These are phyloP conservation scores for Esox lucius DNA, from an alignment of 2,797 vertebrate genomes.

Conservation along the genomic window DNA sequence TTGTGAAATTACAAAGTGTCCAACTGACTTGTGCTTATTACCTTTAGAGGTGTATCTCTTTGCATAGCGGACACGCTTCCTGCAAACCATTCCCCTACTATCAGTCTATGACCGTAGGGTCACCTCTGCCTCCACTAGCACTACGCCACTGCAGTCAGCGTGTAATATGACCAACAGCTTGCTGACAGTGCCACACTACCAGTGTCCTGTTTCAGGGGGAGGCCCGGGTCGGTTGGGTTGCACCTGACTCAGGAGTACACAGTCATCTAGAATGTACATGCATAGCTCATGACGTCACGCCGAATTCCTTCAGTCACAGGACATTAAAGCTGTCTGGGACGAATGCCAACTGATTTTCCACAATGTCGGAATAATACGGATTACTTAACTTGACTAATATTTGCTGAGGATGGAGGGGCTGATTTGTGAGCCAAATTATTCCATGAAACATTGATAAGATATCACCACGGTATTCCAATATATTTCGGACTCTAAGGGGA, in stretches of 20 bases:
- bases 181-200: slow-evolving; percentile 54
- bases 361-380: not conserved
- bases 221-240: slow-evolving; percentile 51
- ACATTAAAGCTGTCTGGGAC: slow-evolving; percentile 6
- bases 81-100: slow-evolving; percentile 25
- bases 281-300: slow-evolving; percentile 54
- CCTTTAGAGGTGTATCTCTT: not conserved
- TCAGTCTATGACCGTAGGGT: slow-evolving; percentile 54
- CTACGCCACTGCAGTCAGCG: slow-evolving; percentile 45
- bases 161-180: slow-evolving; percentile 70
- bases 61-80: not conserved
- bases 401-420: not conserved
- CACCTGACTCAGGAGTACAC: slow-evolving; percentile 42
- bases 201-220: slow-evolving; percentile 70
- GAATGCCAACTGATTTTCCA: not conserved
- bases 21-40: not conserved
- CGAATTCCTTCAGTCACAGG: slow-evolving; percentile 51
- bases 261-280: not conserved
- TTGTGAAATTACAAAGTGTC: not conserved
- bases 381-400: not conserved
- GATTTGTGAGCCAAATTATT: not conserved
- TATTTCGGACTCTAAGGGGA: not conserved
- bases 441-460: not conserved
- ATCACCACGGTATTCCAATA: not conserved
- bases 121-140: slow-evolving; percentile 47